Conservation (phyloP, 2,797 vertebrate genomes). For the Remorina albescens region DNA sequence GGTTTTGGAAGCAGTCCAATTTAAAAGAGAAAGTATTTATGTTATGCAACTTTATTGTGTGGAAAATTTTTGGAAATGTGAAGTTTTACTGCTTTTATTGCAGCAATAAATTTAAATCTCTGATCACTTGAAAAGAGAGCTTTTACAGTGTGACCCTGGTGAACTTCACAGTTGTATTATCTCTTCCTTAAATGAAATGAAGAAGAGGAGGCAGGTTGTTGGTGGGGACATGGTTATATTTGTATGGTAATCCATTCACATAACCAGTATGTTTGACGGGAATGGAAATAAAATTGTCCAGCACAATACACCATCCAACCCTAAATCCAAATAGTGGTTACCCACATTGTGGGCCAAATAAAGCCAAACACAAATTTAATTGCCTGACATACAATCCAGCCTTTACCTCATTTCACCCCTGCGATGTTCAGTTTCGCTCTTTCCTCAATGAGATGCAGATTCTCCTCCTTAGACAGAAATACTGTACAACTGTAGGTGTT, state of each 20-base stretch:
- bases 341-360: conserved; percentile 52
- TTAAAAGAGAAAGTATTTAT: conserved; percentile 5
- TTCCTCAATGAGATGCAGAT: conserved; percentile 34
- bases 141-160: neutral
- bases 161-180: neutral
- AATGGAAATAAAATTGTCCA: conserved; percentile 54
- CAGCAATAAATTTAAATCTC: neutral
- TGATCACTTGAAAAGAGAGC: neutral
- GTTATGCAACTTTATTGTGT: conserved; percentile 7
- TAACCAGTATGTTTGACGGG: conserved; percentile 23
- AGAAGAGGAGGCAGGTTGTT: conserved; percentile 11
- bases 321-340: conserved; percentile 57
- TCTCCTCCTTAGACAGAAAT: conserved; percentile 32
- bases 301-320: conserved; percentile 48
- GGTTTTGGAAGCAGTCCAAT: conserved; percentile 1
- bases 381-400: conserved; percentile 51
- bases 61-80: conserved; percentile 18
- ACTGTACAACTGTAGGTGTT: conserved; percentile 27
- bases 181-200: conserved; percentile 4
- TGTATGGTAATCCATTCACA: conserved; percentile 28
- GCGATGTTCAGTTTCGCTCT: conserved; percentile 34
- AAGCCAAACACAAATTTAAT: conserved; percentile 54
- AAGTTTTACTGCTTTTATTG: neutral
- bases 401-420: conserved; percentile 58
- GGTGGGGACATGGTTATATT: conserved; percentile 36